Evolutionary conservation across 2,797 vertebrate genomes (phyloP).

Genomic region (Sebastiscus albofasciatus): DNA sequence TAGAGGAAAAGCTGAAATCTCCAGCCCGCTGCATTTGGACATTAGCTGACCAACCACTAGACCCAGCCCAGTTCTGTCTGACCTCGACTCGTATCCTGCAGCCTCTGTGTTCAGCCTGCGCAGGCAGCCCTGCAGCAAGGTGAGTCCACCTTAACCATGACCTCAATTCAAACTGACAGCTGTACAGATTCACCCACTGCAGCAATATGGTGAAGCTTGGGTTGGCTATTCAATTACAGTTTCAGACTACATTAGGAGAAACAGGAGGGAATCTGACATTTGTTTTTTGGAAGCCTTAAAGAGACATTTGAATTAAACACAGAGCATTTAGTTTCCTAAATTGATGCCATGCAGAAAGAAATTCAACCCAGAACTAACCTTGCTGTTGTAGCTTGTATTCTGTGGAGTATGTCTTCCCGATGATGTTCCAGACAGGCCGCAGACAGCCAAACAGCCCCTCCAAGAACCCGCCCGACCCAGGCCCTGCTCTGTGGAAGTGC

Average conservation of each 20-base stretch:
- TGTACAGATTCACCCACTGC: conserved; percentile 27
- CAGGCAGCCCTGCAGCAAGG: conserved; percentile 46
- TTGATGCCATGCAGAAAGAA: not conserved
- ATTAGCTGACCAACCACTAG: conserved; percentile 21
- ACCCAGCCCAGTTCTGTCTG: conserved; percentile 47
- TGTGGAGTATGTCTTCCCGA: conserved; percentile 97
- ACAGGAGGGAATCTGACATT: conserved; percentile 10
- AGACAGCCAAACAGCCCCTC: conserved; percentile 98
- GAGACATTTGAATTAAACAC: conserved; percentile 19
- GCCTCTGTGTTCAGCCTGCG: conserved; percentile 25
- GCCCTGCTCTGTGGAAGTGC: conserved; percentile 92
- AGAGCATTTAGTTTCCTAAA: conserved; percentile 2
- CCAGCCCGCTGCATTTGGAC: not conserved
- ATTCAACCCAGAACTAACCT: conserved; percentile 81
- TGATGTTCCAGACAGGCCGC: conserved; percentile 98
- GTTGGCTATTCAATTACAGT: conserved; percentile 40
- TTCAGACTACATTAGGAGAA: conserved; percentile 30
- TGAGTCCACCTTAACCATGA: conserved; percentile 60
- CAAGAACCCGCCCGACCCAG: conserved; percentile 92
- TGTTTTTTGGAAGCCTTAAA: conserved; percentile 30
- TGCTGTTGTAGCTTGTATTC: conserved; percentile 99
- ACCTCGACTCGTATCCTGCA: conserved; percentile 35
- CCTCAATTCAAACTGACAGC: conserved; percentile 67
- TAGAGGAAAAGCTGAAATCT: not conserved
- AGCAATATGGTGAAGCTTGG: conserved; percentile 12